Evolutionary conservation across 2,113 vertebrate species (phyloP).

Genomic region (Sinocyclocheilus anshuiensis): DNA sequence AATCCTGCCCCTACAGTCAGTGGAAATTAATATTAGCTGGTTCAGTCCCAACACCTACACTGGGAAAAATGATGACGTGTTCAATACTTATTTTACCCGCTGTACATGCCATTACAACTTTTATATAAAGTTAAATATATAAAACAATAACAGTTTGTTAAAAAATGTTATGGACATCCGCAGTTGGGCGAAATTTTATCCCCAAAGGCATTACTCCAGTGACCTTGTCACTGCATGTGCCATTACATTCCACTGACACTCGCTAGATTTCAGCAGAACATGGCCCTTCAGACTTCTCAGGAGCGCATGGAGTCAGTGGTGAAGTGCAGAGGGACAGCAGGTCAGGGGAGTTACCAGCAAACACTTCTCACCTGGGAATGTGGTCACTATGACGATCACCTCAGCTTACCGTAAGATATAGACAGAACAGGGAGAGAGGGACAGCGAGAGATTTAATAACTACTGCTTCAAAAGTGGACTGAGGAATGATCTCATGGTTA

Average conservation of each 20-base stretch:
- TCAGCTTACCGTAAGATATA: conserved; percentile 30
- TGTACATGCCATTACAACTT: no score
- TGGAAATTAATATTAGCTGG: no score
- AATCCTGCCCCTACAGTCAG: no score
- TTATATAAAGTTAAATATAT: no score
- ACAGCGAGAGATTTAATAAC: neutral
- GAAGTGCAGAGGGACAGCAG: conserved; percentile 61
- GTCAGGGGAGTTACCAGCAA: conserved; percentile 57
- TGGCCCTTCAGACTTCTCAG: neutral
- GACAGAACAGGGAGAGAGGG: neutral
- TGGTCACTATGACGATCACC: conserved; percentile 61
- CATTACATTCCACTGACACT: neutral
- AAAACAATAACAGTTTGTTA: neutral
- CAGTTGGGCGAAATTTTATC: neutral
- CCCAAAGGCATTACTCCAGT: neutral
- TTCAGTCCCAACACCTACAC: no score
- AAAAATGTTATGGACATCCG: neutral
- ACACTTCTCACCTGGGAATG: conserved; percentile 55
- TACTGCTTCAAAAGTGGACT: neutral
- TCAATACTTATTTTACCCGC: no score
- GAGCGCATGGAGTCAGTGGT: neutral
- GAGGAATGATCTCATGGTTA: conserved; percentile 19
- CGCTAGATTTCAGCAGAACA: neutral
- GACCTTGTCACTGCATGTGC: neutral
- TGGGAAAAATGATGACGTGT: no score